Evolutionary conservation across 1,140 invertebrate species (phyloP), one percentile per base, ranked within the genome.

Genomic region (Goniozus legneri): DNA sequence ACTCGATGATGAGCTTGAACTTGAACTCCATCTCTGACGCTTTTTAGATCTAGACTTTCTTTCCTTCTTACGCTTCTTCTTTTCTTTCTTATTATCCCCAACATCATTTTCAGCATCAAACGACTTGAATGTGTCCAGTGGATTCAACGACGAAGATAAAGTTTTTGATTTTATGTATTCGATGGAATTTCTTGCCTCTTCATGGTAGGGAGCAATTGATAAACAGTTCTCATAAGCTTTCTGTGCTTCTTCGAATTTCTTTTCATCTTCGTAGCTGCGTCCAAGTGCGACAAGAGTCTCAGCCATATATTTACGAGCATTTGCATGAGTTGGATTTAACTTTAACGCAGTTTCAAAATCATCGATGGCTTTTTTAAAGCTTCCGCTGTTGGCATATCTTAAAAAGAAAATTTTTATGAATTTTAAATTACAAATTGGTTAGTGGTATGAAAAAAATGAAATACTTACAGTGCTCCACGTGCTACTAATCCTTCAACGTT

Each of bases 401-500:
- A 63, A 43, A 27, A 30, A 14, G 19, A 18, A 34, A 24, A 31
- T 22, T 8, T 41, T 31, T n/a, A 22, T 8, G 37, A 21, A 21
- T 7, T 22, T 19, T 39, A 20, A n/a, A 22, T 8, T 22, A 39
- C 8, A 22, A 6, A 22, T 12, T 7, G 13, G n/a, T 30, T 30
- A 30, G n/a, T 30, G n/a, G n/a, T 8, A 35, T 7, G n/a, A 35
- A 35, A 35, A 4, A 35, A 35, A 35, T 7, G n/a, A 35, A 35
- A n/a, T 14, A 80, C 82, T 83, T 77, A 87, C 69, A 97, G 73
- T 35, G 93, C 93, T 55, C 93, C 94, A 68, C 93, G 80, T 8
- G 94, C 94, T 1, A 96, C 93, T 33, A 95, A 77, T 35, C 92
- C 95, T 78, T 97, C 95, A 1, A 96, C 91, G 79, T 96, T 97